A percentile compares a stretch with the other conserved stretches of the same genome.
Evolutionary conservation across 2,113 vertebrate genomes (phyloP).

Genomic region (Hoplias malabaricus): DNA sequence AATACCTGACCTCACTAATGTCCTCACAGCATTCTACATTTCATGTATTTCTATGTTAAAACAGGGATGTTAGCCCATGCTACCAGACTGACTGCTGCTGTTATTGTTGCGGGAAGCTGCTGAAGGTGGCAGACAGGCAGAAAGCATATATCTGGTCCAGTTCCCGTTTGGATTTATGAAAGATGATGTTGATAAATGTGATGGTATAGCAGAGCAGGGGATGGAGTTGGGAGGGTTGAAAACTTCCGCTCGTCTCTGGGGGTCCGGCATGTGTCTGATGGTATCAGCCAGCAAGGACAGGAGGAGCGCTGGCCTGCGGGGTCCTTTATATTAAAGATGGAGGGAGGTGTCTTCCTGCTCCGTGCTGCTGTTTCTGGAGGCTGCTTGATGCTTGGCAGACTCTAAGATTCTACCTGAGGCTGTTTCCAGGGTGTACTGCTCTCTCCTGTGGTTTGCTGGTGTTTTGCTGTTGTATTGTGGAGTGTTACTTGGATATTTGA

Average conservation of each 20-base stretch:
- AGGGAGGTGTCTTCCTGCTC: background rate
- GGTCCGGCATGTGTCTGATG: conserved; percentile 6
- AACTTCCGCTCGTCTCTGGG: conserved; percentile 15
- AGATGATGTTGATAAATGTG: conserved; percentile 35
- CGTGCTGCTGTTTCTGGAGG: conserved; percentile 1
- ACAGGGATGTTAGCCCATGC: background rate
- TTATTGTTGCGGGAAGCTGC: background rate
- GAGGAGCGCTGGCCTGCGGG: background rate
- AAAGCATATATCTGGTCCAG: background rate
- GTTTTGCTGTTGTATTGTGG: no score
- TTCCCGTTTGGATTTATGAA: conserved; percentile 35
- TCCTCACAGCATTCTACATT: no score
- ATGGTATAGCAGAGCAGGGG: background rate
- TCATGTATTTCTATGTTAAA: background rate
- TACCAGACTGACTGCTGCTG: background rate
- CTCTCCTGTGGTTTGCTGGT: background rate
- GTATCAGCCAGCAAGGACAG: background rate
- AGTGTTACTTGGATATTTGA: no score
- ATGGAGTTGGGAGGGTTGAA: background rate
- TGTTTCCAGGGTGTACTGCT: background rate
- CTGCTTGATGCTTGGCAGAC: no score
- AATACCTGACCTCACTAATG: no score
- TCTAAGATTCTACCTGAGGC: background rate
- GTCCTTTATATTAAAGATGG: conserved; percentile 7
- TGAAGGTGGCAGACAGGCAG: background rate